phyloP scores from a whole-genome alignment of 2,888 invertebrate species.

The Acanthosoma haemorrhoidale region DNA sequence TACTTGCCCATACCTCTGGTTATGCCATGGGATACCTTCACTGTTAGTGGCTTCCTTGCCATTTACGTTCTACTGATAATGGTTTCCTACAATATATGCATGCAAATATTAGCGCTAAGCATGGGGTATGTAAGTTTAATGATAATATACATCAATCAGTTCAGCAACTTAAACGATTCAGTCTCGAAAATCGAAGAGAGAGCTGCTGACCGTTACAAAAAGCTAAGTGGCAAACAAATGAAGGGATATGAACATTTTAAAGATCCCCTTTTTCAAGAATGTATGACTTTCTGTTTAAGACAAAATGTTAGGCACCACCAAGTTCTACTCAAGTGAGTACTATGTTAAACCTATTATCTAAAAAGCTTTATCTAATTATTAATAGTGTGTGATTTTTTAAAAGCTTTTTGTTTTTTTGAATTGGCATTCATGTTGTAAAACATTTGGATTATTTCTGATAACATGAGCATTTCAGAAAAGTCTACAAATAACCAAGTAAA shows the following conservation, averaged over 20 bases:
- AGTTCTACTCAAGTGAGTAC: slow-evolving; percentile 9
- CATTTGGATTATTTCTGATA: no score
- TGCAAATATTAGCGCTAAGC: background rate
- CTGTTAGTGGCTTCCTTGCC: background rate
- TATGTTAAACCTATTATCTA: no score
- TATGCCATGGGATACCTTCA: background rate
- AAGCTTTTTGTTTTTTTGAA: no score
- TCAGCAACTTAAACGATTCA: background rate
- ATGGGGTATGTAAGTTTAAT: slow-evolving; percentile 1
- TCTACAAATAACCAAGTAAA: no score
- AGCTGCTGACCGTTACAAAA: background rate
- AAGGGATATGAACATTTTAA: background rate
- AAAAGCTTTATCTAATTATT: no score
- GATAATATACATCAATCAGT: slow-evolving; percentile 12
- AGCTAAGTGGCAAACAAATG: background rate
- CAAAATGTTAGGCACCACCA: slow-evolving; percentile 9
- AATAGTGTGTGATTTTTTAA: no score
- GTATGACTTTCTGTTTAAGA: slow-evolving; percentile 9
- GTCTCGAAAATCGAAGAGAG: slow-evolving; percentile 3
- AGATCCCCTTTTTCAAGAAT: slow-evolving; percentile 13
- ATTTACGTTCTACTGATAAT: background rate
- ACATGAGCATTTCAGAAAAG: no score
- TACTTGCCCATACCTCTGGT: slow-evolving; percentile 12
- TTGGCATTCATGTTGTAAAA: no score
- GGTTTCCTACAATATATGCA: background rate